These are phyloP conservation scores for Brachionus koreanus DNA, from an alignment of 1,140 invertebrate species.

Conservation along the genomic window DNA sequence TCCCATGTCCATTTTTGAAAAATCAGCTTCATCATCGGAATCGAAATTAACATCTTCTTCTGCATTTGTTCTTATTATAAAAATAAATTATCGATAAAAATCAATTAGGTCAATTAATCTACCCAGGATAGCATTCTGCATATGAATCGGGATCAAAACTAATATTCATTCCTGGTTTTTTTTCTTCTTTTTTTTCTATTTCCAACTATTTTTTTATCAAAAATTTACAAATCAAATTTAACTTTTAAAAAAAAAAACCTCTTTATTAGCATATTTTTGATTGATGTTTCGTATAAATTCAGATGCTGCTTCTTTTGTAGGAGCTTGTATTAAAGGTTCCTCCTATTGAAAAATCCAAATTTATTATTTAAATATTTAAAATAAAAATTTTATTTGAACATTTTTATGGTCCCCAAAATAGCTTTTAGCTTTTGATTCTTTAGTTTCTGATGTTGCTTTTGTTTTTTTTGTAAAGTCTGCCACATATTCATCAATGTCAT, in stretches of 20 bases:
- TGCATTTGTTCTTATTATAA: constrained; percentile 39
- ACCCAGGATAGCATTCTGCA: constrained; percentile 93
- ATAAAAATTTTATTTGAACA: constrained; percentile 3
- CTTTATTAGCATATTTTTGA: constrained; percentile 39
- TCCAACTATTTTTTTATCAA: background rate
- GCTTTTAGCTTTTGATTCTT: constrained; percentile 60
- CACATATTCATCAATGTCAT: constrained; percentile 85
- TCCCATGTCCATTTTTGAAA: constrained; percentile 93
- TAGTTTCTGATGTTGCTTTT: constrained; percentile 50
- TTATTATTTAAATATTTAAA: background rate
- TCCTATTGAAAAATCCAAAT: constrained; percentile 45
- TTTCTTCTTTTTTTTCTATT: constrained; percentile 37
- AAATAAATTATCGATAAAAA: background rate
- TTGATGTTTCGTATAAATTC: constrained; percentile 41
- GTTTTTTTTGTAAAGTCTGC: constrained; percentile 60
- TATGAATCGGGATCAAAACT: constrained; percentile 50
- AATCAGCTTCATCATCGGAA: constrained; percentile 88
- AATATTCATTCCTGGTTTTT: constrained; percentile 25
- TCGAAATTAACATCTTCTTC: constrained; percentile 59
- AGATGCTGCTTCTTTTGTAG: constrained; percentile 48
- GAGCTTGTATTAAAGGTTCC: constrained; percentile 48
- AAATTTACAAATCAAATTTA: background rate
- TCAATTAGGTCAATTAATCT: constrained; percentile 29
- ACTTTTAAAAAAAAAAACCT: background rate
- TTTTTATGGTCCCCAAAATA: constrained; percentile 49